phyloP scores from a whole-genome alignment of 2,113 vertebrate species.

The Spea multiplicata region DNA sequence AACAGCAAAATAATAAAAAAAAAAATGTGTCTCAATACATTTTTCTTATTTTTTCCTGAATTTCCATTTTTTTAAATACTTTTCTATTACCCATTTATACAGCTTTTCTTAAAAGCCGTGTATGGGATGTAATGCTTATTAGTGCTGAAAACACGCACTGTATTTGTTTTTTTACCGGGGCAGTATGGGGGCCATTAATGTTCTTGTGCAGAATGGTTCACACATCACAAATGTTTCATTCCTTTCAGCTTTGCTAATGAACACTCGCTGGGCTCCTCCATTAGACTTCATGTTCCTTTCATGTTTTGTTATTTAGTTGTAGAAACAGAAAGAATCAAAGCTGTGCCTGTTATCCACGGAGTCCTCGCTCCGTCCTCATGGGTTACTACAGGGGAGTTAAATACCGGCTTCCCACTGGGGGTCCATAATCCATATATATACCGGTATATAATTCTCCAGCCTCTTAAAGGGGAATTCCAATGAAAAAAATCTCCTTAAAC shows the following conservation, averaged over 20 bases:
- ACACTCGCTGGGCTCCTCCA: not conserved
- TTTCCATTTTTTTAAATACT: no score
- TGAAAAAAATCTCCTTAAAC: no score
- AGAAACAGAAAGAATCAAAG: no score
- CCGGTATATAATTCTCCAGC: no score
- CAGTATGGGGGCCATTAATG: conserved; percentile 1
- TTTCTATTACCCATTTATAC: not conserved
- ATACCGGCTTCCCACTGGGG: no score
- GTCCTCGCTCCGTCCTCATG: no score
- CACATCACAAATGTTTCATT: not conserved
- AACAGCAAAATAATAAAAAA: no score
- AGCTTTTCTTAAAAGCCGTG: not conserved
- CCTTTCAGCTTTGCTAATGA: conserved; percentile 20
- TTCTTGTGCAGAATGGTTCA: not conserved
- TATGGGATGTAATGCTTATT: not conserved
- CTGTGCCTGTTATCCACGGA: no score
- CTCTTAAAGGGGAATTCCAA: no score
- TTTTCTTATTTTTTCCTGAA: not conserved
- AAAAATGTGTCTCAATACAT: not conserved
- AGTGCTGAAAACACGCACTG: not conserved
- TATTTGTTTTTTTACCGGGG: not conserved
- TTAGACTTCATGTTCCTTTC: not conserved
- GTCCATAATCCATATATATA: no score
- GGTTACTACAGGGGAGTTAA: no score
- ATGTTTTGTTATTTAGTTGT: not conserved